These are phyloP conservation scores for Synanthedon formicaeformis DNA, from an alignment of 2,888 invertebrate genomes.

Conservation along the genomic window DNA sequence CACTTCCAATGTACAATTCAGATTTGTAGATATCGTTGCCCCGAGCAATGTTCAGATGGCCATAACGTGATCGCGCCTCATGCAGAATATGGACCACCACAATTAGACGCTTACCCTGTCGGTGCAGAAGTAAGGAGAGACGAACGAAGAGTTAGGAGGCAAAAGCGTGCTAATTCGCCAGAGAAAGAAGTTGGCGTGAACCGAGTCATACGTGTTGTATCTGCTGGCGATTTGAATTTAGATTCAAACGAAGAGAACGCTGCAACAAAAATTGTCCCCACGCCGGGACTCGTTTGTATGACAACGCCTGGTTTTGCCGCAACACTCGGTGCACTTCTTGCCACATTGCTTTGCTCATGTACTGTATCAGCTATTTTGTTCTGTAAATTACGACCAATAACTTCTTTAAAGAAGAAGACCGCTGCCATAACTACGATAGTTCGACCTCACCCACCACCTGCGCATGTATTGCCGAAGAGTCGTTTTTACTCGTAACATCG, in stretches of 20 bases:
- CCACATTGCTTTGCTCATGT: conserved; percentile 86
- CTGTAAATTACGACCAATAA: conserved; percentile 81
- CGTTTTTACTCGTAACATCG: conserved; percentile 76
- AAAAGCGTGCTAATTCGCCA: conserved; percentile 72
- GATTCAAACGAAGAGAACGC: conserved; percentile 80
- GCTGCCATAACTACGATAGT: conserved; percentile 59
- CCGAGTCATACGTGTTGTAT: conserved; percentile 89
- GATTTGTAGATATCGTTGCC: conserved; percentile 92
- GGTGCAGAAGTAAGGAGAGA: conserved; percentile 79
- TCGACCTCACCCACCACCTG: conserved; percentile 53
- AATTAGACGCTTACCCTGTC: conserved; percentile 61
- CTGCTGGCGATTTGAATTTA: conserved; percentile 86
- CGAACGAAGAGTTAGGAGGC: conserved; percentile 77
- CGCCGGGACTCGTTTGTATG: conserved; percentile 90
- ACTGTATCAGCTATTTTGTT: conserved; percentile 88
- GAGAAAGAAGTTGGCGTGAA: conserved; percentile 90
- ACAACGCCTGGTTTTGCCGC: conserved; percentile 94
- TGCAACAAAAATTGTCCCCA: conserved; percentile 69
- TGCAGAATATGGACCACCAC: conserved; percentile 80
- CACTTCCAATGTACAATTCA: conserved; percentile 96
- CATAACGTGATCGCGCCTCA: conserved; percentile 65
- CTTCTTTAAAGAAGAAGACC: conserved; percentile 67
- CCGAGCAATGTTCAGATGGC: conserved; percentile 87
- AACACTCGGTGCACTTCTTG: conserved; percentile 84
- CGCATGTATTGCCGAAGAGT: conserved; percentile 69